Percentiles rank a stretch among this genome's conserved stretches.
These are phyloP conservation scores for Sarcophilus harrisii DNA, from an alignment of 2,797 vertebrate genomes.

Conservation along the genomic window DNA sequence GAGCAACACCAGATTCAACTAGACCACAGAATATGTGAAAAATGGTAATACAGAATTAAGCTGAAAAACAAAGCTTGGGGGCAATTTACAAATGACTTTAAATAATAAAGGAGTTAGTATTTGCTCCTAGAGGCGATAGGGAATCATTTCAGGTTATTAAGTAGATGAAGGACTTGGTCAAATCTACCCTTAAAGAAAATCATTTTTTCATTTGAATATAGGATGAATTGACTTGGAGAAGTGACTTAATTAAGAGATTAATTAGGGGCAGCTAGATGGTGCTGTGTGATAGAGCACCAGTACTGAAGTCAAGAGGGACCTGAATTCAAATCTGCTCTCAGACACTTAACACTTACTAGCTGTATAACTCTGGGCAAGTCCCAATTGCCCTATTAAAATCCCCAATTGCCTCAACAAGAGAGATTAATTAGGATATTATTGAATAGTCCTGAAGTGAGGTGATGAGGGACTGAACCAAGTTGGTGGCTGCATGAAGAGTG, in stretches of 20 bases:
- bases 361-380: no score
- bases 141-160: not conserved
- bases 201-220: not conserved
- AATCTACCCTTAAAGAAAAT: not conserved
- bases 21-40: not conserved
- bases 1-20: not conserved
- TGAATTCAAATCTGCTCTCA: no score
- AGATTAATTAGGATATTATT: not conserved
- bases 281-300: no score
- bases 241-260: not conserved
- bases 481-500: not conserved
- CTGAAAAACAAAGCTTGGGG: not conserved
- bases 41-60: not conserved
- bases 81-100: not conserved
- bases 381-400: no score
- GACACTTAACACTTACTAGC: no score
- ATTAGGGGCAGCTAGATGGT: no score
- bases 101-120: not conserved
- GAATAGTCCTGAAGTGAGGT: not conserved
- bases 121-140: not conserved
- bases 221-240: not conserved
- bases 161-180: not conserved
- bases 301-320: no score
- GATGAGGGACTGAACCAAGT: not conserved
- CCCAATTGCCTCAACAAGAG: not conserved